These are phyloP conservation scores for Puffinus mauretanicus DNA, from an alignment of 2,113 vertebrate species.

Conservation along the genomic window DNA sequence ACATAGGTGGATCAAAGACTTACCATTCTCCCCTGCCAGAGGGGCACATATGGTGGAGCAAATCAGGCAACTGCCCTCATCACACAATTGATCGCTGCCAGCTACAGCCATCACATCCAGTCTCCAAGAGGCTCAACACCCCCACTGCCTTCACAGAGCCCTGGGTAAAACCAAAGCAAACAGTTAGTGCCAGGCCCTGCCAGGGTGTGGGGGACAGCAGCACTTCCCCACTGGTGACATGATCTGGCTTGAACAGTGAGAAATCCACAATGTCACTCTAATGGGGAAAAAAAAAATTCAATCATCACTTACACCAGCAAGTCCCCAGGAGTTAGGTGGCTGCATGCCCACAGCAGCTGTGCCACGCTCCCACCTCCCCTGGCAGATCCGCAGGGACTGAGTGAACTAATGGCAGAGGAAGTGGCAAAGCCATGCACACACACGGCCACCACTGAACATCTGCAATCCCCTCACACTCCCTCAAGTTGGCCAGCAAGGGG, in stretches of 20 bases:
- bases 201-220: not conserved
- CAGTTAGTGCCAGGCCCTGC: not conserved
- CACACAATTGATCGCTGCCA: not conserved
- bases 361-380: not conserved
- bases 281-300: slow-evolving; percentile 77
- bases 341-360: not conserved
- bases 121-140: not conserved
- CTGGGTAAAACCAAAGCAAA: not conserved
- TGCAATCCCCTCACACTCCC: not conserved
- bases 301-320: slow-evolving; percentile 73
- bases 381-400: not conserved
- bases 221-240: slow-evolving; percentile 29
- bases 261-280: slow-evolving; percentile 77
- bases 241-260: slow-evolving; percentile 60
- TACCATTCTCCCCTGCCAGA: not conserved
- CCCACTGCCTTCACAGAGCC: not conserved
- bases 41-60: not conserved
- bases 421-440: not conserved
- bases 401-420: not conserved
- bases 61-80: not conserved
- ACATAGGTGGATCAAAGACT: not conserved
- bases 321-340: not conserved
- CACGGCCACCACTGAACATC: not conserved
- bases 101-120: not conserved
- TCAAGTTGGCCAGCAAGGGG: not conserved